Conservation (phyloP, 92 coral and sea anemone genomes). For the Parazoanthus darwini region DNA sequence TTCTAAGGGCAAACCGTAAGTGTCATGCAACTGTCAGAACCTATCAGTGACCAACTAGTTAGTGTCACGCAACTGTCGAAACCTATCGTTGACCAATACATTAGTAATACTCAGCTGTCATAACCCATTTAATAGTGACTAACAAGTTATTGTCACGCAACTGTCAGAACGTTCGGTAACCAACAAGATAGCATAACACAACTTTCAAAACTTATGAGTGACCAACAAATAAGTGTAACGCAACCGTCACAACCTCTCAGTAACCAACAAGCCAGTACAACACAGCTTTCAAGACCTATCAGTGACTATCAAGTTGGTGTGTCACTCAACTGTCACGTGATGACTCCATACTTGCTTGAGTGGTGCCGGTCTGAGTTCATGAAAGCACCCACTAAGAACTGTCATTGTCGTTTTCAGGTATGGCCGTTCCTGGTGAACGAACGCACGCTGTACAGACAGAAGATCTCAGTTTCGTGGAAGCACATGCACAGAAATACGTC, state of each 20-base stretch:
- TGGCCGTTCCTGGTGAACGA: background rate
- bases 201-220: background rate
- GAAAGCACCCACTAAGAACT: no score
- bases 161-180: background rate
- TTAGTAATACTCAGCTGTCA: no score
- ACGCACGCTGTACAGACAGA: constrained; percentile 25
- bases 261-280: background rate
- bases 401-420: background rate
- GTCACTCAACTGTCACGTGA: background rate
- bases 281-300: background rate
- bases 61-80: no score
- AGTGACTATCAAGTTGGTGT: background rate
- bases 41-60: background rate
- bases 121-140: no score
- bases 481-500: constrained; percentile 66
- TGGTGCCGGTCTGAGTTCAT: no score
- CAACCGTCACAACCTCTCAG: background rate
- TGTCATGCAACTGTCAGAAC: background rate
- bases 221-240: background rate
- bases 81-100: no score
- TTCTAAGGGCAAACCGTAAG: constrained; percentile 74
- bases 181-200: background rate
- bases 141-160: background rate
- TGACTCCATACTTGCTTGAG: no score
- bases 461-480: constrained; percentile 64